Base-by-base conservation (phyloP, 2,888 invertebrate species). In the Flabesymbios commensalis region DNA sequence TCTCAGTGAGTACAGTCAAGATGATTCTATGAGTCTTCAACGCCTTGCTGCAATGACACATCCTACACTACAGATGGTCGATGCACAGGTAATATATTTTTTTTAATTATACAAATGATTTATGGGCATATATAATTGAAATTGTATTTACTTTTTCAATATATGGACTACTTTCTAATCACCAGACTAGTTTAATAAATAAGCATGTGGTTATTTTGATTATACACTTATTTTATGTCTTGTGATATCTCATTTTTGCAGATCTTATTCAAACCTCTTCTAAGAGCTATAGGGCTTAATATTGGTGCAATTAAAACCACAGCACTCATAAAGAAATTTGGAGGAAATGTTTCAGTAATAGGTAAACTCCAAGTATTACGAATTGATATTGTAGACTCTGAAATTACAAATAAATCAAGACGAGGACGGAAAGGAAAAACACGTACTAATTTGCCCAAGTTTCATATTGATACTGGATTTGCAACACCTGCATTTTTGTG, bases 341-440 rank as follows among this genome's bases (percentile, higher is more conserved):
- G 92, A 43, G 94, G 92, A 31, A 92, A 92, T 64, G 72, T 85
- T 22, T 81, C 83, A 10, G 74, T 84, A 47, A 79, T 79, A n/a
- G 81, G 92, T 4, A 89, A 90, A 75, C 89, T 96, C 84, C 94
- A 94, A 74, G 88, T 90, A 4, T 89, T 96, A 85, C 88, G 92
- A 68, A 92, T 96, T 62, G 93, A 96, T 83, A 96, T 97, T 81
- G 93, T 95, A 3, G 95, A 96, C 69, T 93, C 94, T 73, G 94
- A 95, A 51, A 22, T 36, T n/a, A 31, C 43, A 4, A 5, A 10
- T n/a, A 22, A 22, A 5, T n/a, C 22, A 4, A 55, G 26, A 26
- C 10, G 10, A 5, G 24, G 28, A 22, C 26, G 7, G 3, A 41
- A 43, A 24, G 17, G 10, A 4, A 55, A 55, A 28, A n/a, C n/a